These are phyloP conservation scores for Strongylocentrotus purpuratus DNA, from an alignment of 35 echinoderm and acorn worm species.

Conservation along the genomic window DNA sequence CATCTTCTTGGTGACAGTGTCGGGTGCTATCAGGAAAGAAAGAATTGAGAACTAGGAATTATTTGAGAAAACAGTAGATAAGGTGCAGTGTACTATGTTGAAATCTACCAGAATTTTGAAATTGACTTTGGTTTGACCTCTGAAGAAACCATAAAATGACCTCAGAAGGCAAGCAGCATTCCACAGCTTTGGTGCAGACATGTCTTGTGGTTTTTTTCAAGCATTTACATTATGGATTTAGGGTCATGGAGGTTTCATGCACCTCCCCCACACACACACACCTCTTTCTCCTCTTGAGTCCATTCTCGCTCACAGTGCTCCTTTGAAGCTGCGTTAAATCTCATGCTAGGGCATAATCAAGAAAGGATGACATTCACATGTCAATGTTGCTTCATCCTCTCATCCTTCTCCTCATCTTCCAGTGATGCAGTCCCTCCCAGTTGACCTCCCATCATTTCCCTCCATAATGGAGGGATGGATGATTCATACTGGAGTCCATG, in stretches of 20 bases:
- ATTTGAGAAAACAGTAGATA: background rate
- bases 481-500: background rate
- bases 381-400: background rate
- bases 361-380: background rate
- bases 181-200: background rate
- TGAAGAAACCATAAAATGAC: background rate
- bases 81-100: slow-evolving; percentile 9
- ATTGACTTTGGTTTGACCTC: background rate
- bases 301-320: too few species aligned
- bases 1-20: slow-evolving; percentile 1
- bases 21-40: background rate
- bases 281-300: background rate
- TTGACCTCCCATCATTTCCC: background rate
- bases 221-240: slow-evolving; percentile 3
- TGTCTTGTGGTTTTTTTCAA: background rate
- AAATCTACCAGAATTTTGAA: slow-evolving; percentile 11
- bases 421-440: background rate
- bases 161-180: background rate
- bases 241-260: background rate
- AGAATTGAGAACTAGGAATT: background rate
- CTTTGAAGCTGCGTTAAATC: too few species aligned
- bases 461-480: background rate
- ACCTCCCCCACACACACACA: background rate
- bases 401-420: background rate
- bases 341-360: background rate